Evolutionary conservation across 2,888 invertebrate species (phyloP), one percentile per base, ranked within the genome.

Genomic region (Dicyrtomina minuta): DNA sequence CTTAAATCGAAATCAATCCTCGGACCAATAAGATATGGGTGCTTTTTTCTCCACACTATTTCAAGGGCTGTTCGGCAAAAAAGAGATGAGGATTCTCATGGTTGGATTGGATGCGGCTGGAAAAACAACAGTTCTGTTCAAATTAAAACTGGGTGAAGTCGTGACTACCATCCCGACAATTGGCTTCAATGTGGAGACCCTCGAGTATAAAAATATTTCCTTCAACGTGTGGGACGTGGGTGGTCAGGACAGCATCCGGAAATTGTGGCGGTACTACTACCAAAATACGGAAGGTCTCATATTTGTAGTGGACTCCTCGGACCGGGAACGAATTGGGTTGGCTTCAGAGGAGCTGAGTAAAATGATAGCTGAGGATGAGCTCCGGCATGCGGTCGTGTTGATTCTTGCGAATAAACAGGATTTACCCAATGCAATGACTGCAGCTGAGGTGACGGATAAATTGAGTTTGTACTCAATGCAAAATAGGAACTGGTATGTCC

Each of bases 321-420:
- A 56, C 26, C 12, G 26, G 4, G 56, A 56, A 13, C 24, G 56
- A 13, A 26, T 56, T 3, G 56, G 26, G 2, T 1, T 4, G 12
- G 56, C 56, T 1, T 2, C 15, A 24, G 24, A 26, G 3, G 56
- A 56, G n/a, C 33, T 56, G n/a, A n/a, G 3, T 1, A 26, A 15
- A 26, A 12, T 56, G 8, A 24, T 56, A 3, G 15, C 15, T 26
- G 33, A 56, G 4, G 56, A 56, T 15, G 56, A 56, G 15, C 27
- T 56, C 26, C 15, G 10, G 8, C 3, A 12, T 6, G 27, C 56
- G 2, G 15, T n/a, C 6, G 1, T 26, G 1, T 24, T 56, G 3
- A n/a, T 56, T 24, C 12, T 56, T 26, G 56, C 56, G 12, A 56
- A 56, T 26, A 56, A 56, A n/a, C 56, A 56, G 27, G 56, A 56